Conservation (phyloP, 2,888 invertebrate species). For the Anticlea derivata region DNA sequence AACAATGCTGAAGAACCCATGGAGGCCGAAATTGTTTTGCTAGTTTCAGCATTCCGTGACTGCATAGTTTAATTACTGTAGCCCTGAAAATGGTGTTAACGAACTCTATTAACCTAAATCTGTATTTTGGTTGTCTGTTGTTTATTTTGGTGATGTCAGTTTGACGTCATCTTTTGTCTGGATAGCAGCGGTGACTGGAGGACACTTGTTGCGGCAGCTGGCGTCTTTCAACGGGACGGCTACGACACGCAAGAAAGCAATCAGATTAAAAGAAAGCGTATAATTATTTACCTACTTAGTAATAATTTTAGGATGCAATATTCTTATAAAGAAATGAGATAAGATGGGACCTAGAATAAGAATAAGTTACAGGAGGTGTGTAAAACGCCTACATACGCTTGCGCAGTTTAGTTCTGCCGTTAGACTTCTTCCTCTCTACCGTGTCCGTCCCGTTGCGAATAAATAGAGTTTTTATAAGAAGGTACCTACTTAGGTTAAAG, state of each 20-base stretch:
- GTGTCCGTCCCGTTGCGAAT: too few relatives aligned
- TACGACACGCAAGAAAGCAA: background rate
- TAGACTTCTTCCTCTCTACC: too few relatives aligned
- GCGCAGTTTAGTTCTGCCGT: too few relatives aligned
- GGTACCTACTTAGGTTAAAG: too few relatives aligned
- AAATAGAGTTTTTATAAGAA: too few relatives aligned
- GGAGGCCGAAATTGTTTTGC: slow-evolving; percentile 22
- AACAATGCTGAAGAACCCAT: background rate
- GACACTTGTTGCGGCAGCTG: slow-evolving; percentile 1
- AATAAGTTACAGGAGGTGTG: too few relatives aligned
- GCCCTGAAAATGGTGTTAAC: slow-evolving; percentile 24
- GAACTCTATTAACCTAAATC: slow-evolving; percentile 32
- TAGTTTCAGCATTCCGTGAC: slow-evolving; percentile 25
- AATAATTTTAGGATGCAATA: too few relatives aligned
- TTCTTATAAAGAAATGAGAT: too few relatives aligned
- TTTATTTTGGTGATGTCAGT: slow-evolving; percentile 20
- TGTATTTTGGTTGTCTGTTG: slow-evolving; percentile 6
- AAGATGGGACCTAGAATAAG: too few relatives aligned
- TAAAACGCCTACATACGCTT: too few relatives aligned
- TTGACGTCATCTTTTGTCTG: slow-evolving; percentile 27
- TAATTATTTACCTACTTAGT: too few relatives aligned
- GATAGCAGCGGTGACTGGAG: slow-evolving; percentile 1
- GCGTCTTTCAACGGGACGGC: background rate
- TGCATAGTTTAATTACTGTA: slow-evolving; percentile 12
- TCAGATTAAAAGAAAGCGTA: too few relatives aligned